Evolutionary conservation across 2,888 invertebrate genomes (phyloP), one percentile per base, ranked within the genome.

Genomic region (Eulithis testata): DNA sequence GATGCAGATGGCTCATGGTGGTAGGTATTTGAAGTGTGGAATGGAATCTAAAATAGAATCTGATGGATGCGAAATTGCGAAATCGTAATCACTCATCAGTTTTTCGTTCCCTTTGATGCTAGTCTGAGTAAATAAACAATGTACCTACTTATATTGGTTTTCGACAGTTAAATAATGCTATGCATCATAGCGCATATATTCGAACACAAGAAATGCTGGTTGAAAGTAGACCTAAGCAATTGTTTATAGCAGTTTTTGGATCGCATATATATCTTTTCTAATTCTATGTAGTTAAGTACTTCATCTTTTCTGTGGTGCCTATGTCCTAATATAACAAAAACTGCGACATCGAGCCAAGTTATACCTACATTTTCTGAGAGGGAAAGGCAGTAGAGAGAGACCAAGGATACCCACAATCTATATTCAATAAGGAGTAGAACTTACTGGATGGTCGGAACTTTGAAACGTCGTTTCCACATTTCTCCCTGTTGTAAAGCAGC

Each of bases 391-490:
- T 21, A 21, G 11, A 21, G 21, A 21, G 11, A 21, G 21, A 49
- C 11, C 21, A 49, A 11, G 21, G 47, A 47, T 14, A 4, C 21
- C 49, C 49, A 49, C 49, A 21, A 49, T 21, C 21, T 49, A 49
- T 11, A 49, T 2, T 49, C 21, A 49, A 21, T 21, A 11, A 49
- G 21, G 9, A 3, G 49, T 49, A 21, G n/a, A 45, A 95, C 96
- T 96, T 88, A 97, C 97, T 94, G 74, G 95, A 95, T 67, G 97
- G 95, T 77, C 95, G 94, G 91, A 97, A 97, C 88, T 96, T 95
- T 72, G 97, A 96, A 66, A 95, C 95, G 69, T 95, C 95, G 75
- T 95, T 94, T 69, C 97, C 97, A 80, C 97, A 98, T 91, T 96
- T 95, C 88, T 97, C 97, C 75, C 97, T 94, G 88, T 96, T 96